Evolutionary conservation across 1,140 invertebrate species (phyloP).

Genomic region (Tribolium madens): DNA sequence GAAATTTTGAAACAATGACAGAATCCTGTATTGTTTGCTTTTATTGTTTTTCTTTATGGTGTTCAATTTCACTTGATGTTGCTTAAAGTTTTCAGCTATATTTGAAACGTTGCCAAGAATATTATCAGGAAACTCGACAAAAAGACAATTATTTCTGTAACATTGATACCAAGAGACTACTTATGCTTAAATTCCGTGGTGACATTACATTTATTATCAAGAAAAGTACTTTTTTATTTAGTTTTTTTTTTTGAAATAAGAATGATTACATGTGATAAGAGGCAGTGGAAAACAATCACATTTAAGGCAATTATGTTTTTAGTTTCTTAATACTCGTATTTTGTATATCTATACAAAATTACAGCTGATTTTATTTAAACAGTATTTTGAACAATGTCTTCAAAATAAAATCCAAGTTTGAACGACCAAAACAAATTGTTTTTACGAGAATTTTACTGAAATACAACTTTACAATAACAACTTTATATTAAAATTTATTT

Average conservation of each 20-base stretch:
- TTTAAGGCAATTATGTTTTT: not conserved
- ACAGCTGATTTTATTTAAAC: too few relatives aligned
- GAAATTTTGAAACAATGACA: not conserved
- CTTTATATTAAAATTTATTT: too few relatives aligned
- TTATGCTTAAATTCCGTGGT: not conserved
- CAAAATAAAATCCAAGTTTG: too few relatives aligned
- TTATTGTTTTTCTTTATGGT: not conserved
- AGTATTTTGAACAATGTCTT: too few relatives aligned
- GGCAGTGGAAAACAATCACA: not conserved
- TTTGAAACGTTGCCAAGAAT: not conserved
- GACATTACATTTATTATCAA: constrained; percentile 1
- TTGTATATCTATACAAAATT: not conserved
- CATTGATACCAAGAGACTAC: not conserved
- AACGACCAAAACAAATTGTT: too few relatives aligned
- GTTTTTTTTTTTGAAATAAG: constrained; percentile 14
- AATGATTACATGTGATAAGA: not conserved
- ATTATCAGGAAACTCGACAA: not conserved
- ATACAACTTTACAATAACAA: too few relatives aligned
- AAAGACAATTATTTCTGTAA: not conserved
- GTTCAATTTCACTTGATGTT: not conserved
- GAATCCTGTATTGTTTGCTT: not conserved
- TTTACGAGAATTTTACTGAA: too few relatives aligned
- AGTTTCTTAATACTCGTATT: not conserved
- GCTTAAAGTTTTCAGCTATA: too few relatives aligned
- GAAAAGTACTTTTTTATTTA: not conserved